A percentile compares a stretch with the other conserved stretches of the same genome.
These are phyloP conservation scores for Tipula vernalis DNA, from an alignment of 2,888 invertebrate species.

Conservation along the genomic window DNA sequence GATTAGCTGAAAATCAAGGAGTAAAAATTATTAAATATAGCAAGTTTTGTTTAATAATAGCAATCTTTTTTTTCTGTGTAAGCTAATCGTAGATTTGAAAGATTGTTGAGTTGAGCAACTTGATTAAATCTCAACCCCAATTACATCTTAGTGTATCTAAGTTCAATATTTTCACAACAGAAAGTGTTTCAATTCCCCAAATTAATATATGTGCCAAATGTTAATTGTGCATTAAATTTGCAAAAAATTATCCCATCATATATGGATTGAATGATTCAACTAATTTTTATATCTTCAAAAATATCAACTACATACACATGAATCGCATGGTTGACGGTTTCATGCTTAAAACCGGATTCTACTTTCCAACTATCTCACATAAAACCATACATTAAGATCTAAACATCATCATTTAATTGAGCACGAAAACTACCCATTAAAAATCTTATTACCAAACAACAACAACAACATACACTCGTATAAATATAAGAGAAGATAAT, in stretches of 20 bases:
- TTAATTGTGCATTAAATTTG: background rate
- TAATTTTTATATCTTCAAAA: background rate
- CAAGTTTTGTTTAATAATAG: too few species aligned
- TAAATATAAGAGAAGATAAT: background rate
- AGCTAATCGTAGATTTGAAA: too few species aligned
- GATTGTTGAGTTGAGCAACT: too few species aligned
- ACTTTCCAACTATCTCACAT: background rate
- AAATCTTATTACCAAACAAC: background rate
- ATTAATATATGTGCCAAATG: background rate
- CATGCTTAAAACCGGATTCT: background rate
- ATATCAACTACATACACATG: background rate
- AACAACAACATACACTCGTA: background rate
- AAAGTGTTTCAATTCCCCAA: background rate
- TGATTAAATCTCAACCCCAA: too few species aligned
- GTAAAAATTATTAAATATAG: too few species aligned
- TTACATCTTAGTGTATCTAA: too few species aligned
- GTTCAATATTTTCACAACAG: background rate
- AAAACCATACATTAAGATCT: background rate
- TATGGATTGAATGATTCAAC: background rate
- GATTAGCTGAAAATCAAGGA: too few species aligned
- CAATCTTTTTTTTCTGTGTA: too few species aligned
- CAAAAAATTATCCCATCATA: background rate
- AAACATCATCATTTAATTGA: background rate
- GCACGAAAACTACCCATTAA: background rate
- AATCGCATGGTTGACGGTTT: background rate